Evolutionary conservation across 2,797 vertebrate species (phyloP), one percentile per base, ranked within the genome.

Genomic region (Ceryle rudis): DNA sequence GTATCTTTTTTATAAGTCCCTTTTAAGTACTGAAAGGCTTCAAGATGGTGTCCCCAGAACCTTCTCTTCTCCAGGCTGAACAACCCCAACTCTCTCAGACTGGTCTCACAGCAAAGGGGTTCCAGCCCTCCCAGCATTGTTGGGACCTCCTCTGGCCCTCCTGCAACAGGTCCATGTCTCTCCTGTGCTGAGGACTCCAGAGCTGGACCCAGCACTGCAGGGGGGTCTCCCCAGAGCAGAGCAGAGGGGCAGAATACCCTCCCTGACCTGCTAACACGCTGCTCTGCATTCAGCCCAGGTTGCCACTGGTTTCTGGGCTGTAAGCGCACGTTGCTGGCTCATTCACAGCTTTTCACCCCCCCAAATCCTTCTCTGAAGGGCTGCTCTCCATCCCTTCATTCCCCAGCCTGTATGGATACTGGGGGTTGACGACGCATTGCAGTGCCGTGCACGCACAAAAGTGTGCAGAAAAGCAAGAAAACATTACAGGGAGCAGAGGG

Each of bases 271-370:
- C 52, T 54, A 17, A 29, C 52, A 19, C 17, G 4, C 52, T 54
- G 29, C 52, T 54, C 52, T 54, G 29, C 29, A 18, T 54, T 17
- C 52, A 54, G 29, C 29, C 52, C 52, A 31, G 52, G 52, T 31
- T 54, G 52, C 29, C 29, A 31, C 7, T 54, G 52, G 52, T 11
- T 31, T 54, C 52, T 31, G 29, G 52, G 52, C 52, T 54, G 17
- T 11, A 10, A 54, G 41, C 1, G 0, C 23, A 33, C 10, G 0
- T 0, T 0, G 23, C 14, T 1, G 0, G 25, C 3, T 55, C 17
- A 0, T 5, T 4, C 3, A 28, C 14, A 37, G 17, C 1, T 1
- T 31, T 9, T 69, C 41, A 20, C 8, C 19, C 46, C 2, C 14
- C 8, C 25, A 37, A 14, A 7, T 3, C 42, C 47, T 66, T 20